A percentile compares a stretch with the other conserved stretches of the same genome.
Evolutionary conservation across 1,140 invertebrate species (phyloP).

Genomic region (Bombus cullumanus): DNA sequence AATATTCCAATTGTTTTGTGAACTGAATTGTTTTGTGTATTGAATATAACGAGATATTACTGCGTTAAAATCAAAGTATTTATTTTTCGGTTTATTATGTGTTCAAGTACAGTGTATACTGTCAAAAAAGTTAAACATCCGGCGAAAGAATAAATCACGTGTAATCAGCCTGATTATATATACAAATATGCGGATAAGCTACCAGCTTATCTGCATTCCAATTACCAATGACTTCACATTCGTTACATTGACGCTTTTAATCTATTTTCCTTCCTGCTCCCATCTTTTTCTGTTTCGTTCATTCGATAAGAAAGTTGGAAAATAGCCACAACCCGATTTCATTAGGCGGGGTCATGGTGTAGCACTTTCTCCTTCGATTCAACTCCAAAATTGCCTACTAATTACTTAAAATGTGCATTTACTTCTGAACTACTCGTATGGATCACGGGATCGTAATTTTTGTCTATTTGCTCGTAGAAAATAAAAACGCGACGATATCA

Average conservation of each 20-base stretch:
- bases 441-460: background rate
- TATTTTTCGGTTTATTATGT: too few relatives aligned
- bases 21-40: too few relatives aligned
- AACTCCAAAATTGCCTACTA: background rate
- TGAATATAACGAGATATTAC: too few relatives aligned
- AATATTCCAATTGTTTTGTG: too few relatives aligned
- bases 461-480: background rate
- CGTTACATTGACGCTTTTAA: constrained; percentile 29
- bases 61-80: too few relatives aligned
- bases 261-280: background rate
- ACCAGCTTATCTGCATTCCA: constrained; percentile 1
- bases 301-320: constrained; percentile 31
- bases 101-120: background rate
- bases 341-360: constrained; percentile 2
- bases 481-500: background rate
- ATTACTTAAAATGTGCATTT: constrained; percentile 26
- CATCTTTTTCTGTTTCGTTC: background rate
- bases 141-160: background rate
- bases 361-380: background rate
- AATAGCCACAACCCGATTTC: background rate
- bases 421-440: too few relatives aligned
- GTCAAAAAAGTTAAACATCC: background rate
- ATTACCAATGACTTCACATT: constrained; percentile 23
- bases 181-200: constrained; percentile 5
- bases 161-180: background rate